Percentiles rank a stretch among this genome's conserved stretches.
Conservation (phyloP, 2,113 vertebrate species). For the Rhinopomastus cyanomelas region DNA sequence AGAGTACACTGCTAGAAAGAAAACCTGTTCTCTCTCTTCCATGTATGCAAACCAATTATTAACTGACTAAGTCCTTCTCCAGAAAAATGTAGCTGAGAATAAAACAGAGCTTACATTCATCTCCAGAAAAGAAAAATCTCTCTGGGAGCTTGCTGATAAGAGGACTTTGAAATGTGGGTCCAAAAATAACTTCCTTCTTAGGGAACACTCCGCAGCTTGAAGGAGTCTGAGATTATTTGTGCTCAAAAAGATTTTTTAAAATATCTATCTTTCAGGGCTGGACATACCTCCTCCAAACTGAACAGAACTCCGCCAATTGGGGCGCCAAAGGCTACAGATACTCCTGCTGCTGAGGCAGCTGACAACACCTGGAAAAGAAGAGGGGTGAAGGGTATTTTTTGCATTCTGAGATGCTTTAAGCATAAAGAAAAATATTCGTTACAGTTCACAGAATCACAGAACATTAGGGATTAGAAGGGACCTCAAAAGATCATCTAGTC, state of each 20-base stretch:
- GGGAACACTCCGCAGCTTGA: background rate
- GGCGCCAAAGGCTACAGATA: slow-evolving; percentile 98
- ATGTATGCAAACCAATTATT: background rate
- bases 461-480: too few relatives aligned
- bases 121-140: background rate
- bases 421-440: background rate
- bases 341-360: slow-evolving; percentile 95
- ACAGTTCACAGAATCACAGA: too few relatives aligned
- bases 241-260: background rate
- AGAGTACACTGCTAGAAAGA: background rate
- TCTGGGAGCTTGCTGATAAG: background rate
- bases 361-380: slow-evolving; percentile 86
- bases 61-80: background rate
- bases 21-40: background rate
- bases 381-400: background rate
- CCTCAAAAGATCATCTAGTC: too few relatives aligned
- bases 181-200: background rate
- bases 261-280: background rate
- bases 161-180: background rate
- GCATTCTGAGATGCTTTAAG: background rate
- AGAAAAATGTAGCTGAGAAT: background rate
- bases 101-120: background rate
- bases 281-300: slow-evolving; percentile 93
- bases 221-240: background rate
- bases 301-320: slow-evolving; percentile 98